Evolutionary conservation across 2,797 vertebrate genomes (phyloP), one percentile per base, ranked within the genome.

Genomic region (Platalea minor): DNA sequence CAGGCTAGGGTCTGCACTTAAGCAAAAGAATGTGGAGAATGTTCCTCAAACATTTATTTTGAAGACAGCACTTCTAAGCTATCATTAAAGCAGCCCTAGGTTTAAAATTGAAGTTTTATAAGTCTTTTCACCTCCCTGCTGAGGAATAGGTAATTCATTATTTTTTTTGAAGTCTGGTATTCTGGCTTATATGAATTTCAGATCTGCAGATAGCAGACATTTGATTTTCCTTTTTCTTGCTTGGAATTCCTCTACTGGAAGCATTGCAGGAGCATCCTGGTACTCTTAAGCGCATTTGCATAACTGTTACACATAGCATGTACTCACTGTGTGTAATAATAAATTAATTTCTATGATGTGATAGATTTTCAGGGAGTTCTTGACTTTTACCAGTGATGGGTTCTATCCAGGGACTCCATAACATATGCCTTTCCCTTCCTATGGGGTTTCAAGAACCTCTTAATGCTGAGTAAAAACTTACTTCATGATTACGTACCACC

Each of bases 361-460:
- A 28, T 33, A 85, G 33, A 81, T 65, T 70, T 95, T 75, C 54
- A 88, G 33, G 23, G n/a, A 88, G 54, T 70, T 78, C 26, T 61
- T 85, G 14, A 35, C 9, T 64, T 78, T 76, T 65, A 31, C 31
- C 67, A 48, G 0, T 4, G 15, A 14, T 43, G 16, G 1, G 8
- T 45, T 91, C 26, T 88, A 29, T 29, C 15, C 31, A 78, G 37
- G 21, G 28, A 26, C 11, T 56, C 26, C 0, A 3, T 51, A 70
- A 75, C 24, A 37, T 31, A 85, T 25, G 15, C 8, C 5, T 85
- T 92, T 79, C 35, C 19, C 18, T 68, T 88, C 7, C 31, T 13
- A 23, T 3, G 17, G 10, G 12, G 24, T 81, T 76, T 84, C 39
- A 80, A 75, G 53, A 50, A 54, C 29, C 9, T n/a, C n/a, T 84